These are phyloP conservation scores for Stramonita haemastoma DNA, from an alignment of 2,888 invertebrate species.

Conservation along the genomic window DNA sequence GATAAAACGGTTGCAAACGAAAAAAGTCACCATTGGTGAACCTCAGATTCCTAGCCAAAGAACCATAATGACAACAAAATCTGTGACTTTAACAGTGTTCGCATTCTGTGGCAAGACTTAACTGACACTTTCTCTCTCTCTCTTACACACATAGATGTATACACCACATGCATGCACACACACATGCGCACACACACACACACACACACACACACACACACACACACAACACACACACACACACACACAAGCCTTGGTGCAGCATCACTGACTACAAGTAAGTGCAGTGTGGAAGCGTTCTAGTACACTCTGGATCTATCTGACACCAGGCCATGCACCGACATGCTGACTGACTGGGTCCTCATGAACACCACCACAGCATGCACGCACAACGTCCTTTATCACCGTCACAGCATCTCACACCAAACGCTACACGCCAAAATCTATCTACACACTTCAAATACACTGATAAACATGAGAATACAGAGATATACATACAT, in stretches of 20 bases:
- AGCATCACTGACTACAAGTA: neutral
- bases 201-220: neutral
- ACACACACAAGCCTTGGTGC: neutral
- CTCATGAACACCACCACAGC: neutral
- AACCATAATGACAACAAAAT: too few relatives aligned
- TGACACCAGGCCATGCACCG: neutral
- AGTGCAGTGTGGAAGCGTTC: neutral
- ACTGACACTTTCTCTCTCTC: too few relatives aligned
- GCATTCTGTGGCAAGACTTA: too few relatives aligned
- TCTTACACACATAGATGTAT: too few relatives aligned
- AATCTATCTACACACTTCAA: neutral
- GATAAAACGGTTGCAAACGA: too few relatives aligned
- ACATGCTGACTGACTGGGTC: neutral
- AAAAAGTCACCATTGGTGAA: too few relatives aligned
- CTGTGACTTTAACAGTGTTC: too few relatives aligned
- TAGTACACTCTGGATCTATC: neutral
- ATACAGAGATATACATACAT: too few relatives aligned
- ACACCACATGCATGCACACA: neutral
- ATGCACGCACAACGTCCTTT: neutral
- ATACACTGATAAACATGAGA: neutral
- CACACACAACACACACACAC: slow-evolving; percentile 24
- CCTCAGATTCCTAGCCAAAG: too few relatives aligned
- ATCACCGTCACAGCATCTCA: neutral
- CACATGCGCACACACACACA: neutral
- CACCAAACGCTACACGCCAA: neutral